Conservation (phyloP, 2,888 invertebrate genomes). For the Gastrophysa polygoni region DNA sequence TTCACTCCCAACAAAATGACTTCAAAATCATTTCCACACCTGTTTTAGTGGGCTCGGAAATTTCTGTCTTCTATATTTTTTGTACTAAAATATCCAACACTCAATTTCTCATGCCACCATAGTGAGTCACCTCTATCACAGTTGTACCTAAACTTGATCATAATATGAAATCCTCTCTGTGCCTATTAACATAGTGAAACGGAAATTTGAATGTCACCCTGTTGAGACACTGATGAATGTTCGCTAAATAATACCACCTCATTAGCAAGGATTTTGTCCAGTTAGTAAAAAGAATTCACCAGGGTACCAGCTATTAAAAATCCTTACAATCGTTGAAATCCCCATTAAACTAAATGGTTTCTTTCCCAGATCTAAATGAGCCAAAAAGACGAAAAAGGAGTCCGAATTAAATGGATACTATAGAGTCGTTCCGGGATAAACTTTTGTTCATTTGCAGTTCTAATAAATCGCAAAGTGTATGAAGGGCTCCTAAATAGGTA, state of each 20-base stretch:
- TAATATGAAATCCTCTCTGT: too few species aligned
- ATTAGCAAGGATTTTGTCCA: background rate
- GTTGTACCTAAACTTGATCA: too few species aligned
- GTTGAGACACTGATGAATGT: background rate
- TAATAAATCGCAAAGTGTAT: slow-evolving; percentile 18
- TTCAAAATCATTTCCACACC: too few species aligned
- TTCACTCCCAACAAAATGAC: too few species aligned
- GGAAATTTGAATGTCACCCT: background rate
- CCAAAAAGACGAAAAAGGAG: slow-evolving; percentile 27
- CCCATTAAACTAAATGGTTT: slow-evolving; percentile 34
- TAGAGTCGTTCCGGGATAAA: slow-evolving; percentile 27
- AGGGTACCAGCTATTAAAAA: slow-evolving; percentile 14
- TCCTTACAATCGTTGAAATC: slow-evolving; percentile 28
- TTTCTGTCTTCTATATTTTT: too few species aligned
- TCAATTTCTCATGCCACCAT: too few species aligned
- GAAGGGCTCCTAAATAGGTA: slow-evolving; percentile 14
- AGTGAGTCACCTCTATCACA: too few species aligned
- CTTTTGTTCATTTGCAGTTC: slow-evolving; percentile 24
- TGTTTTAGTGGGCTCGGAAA: too few species aligned
- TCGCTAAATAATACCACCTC: background rate
- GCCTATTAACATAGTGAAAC: too few species aligned
- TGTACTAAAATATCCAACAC: too few species aligned
- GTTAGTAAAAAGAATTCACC: background rate
- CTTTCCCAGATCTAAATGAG: slow-evolving; percentile 30
- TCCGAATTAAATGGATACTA: slow-evolving; percentile 20